Percentiles rank a stretch among this genome's conserved stretches.
Conservation (phyloP, 2,888 invertebrate genomes). For the Tetragonisca angustula region DNA sequence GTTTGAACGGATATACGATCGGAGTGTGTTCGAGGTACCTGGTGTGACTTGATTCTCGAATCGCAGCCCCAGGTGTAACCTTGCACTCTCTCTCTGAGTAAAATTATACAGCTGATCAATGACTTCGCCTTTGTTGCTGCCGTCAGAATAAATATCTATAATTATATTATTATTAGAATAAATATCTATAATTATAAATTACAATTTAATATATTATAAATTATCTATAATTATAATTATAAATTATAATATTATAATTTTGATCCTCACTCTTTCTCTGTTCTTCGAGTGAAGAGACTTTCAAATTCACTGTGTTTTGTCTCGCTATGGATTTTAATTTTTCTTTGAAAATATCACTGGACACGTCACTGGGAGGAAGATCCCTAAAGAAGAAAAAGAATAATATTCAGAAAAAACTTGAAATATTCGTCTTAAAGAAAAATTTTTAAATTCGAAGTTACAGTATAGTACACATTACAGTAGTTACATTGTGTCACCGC, state of each 20-base stretch:
- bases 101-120: slow-evolving; percentile 79
- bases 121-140: slow-evolving; percentile 15
- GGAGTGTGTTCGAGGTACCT: slow-evolving; percentile 77
- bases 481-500: not conserved
- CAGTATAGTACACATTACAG: not conserved
- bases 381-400: no score
- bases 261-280: not conserved
- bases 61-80: slow-evolving; percentile 70
- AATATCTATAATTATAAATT: no score
- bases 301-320: not conserved
- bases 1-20: slow-evolving; percentile 81
- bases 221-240: no score
- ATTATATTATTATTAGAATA: no score
- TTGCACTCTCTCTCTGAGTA: slow-evolving; percentile 75
- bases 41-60: slow-evolving; percentile 35
- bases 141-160: not conserved
- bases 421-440: no score
- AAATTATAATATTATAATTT: not conserved
- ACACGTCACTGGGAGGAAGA: no score
- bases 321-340: no score
- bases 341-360: no score
- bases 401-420: no score
- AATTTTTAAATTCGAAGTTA: not conserved
- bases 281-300: not conserved
- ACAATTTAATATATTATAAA: no score